These are phyloP conservation scores for Stenchaetothrips biformis DNA, from an alignment of 2,888 invertebrate species.

Conservation along the genomic window DNA sequence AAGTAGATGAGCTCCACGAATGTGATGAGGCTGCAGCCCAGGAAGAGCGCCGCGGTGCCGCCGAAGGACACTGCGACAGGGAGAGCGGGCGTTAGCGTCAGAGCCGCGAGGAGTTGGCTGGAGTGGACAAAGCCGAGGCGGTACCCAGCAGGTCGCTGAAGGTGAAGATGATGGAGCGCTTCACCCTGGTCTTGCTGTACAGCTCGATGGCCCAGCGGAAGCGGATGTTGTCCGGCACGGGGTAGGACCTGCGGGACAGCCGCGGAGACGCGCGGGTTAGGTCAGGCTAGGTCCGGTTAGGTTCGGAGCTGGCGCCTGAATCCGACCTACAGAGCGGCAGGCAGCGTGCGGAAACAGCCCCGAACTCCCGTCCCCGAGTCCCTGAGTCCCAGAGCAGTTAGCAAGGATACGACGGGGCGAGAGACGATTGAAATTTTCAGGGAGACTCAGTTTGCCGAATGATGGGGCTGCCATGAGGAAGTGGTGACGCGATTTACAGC, in stretches of 20 bases:
- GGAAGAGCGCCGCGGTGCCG: conserved; percentile 58
- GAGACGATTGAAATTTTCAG: neutral
- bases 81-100: neutral
- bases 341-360: no score
- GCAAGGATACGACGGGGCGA: neutral
- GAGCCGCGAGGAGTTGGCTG: neutral
- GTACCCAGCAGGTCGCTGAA: conserved; percentile 57
- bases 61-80: conserved; percentile 54
- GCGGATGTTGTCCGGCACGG: conserved; percentile 39
- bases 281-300: neutral
- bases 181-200: conserved; percentile 47
- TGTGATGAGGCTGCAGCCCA: conserved; percentile 60
- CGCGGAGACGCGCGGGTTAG: neutral
- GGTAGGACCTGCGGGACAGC: conserved; percentile 38
- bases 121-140: neutral
- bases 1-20: conserved; percentile 57
- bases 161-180: conserved; percentile 58
- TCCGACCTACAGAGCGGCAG: no score
- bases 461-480: conserved; percentile 11
- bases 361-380: neutral
- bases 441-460: conserved; percentile 1
- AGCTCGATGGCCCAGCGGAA: conserved; percentile 40
- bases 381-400: neutral
- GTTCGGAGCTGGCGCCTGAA: neutral
- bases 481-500: conserved; percentile 19